Percentiles rank a stretch among this genome's conserved stretches.
Evolutionary conservation across 2,797 vertebrate species (phyloP).

Genomic region (Anguilla anguilla): DNA sequence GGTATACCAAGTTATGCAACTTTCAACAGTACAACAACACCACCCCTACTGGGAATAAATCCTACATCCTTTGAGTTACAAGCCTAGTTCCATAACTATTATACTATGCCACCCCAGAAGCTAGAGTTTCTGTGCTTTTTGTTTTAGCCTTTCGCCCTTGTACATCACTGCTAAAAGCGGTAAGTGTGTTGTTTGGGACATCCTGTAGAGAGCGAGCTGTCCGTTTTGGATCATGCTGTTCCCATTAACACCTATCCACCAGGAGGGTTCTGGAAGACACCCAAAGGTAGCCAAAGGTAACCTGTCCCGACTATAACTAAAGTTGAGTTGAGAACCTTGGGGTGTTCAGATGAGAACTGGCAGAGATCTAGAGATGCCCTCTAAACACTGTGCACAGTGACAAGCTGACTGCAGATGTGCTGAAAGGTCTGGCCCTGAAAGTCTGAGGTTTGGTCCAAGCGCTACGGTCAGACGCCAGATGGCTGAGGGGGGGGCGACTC

Average conservation of each 20-base stretch:
- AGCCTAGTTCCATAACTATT: background rate
- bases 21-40: too few relatives aligned
- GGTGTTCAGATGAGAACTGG: background rate
- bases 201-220: background rate
- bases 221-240: background rate
- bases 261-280: constrained; percentile 77
- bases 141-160: background rate
- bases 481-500: background rate
- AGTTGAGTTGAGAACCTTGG: background rate
- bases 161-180: background rate
- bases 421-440: background rate
- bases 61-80: background rate
- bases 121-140: background rate
- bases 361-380: background rate
- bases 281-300: constrained; percentile 33
- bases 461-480: background rate
- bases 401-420: background rate
- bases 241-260: background rate
- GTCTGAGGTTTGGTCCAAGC: background rate
- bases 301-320: background rate
- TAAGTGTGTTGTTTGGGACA: background rate
- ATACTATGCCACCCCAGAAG: background rate
- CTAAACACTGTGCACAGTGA: background rate
- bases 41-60: background rate
- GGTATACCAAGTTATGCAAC: background rate